phyloP scores from a whole-genome alignment of 2,113 vertebrate genomes.

The Cariama cristata region DNA sequence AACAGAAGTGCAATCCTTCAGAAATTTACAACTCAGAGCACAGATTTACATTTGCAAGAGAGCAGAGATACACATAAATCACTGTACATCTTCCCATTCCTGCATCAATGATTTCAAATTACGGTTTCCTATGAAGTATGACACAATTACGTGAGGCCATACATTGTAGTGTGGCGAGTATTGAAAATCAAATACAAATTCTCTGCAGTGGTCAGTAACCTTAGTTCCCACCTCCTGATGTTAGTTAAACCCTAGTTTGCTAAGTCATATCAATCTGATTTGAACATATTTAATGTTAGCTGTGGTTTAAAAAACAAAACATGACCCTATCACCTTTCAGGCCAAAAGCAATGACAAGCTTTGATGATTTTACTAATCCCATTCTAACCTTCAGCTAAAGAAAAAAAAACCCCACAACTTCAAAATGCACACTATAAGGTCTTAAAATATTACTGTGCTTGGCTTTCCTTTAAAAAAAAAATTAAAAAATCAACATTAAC shows the following conservation, averaged over 20 bases:
- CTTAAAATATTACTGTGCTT: background rate
- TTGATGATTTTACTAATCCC: background rate
- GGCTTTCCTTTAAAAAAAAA: background rate
- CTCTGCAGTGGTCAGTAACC: accelerated
- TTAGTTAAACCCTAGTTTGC: background rate
- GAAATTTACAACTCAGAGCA: background rate
- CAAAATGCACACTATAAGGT: background rate
- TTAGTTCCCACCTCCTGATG: background rate
- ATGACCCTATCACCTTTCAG: background rate
- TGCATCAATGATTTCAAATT: background rate
- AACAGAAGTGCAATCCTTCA: background rate
- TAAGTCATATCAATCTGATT: background rate
- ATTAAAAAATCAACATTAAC: background rate
- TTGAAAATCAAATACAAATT: background rate
- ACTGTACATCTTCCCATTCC: too few relatives aligned
- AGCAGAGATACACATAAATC: background rate
- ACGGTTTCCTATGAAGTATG: background rate
- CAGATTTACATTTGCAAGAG: background rate
- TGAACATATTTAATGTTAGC: background rate
- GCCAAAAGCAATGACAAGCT: background rate
- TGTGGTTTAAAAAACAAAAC: background rate
- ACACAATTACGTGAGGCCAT: background rate
- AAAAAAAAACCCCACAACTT: background rate
- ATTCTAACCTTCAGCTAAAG: background rate
- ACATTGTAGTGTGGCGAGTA: background rate